Conservation (phyloP, 2,888 invertebrate genomes). For the Marasmarcha lunaedactyla region DNA sequence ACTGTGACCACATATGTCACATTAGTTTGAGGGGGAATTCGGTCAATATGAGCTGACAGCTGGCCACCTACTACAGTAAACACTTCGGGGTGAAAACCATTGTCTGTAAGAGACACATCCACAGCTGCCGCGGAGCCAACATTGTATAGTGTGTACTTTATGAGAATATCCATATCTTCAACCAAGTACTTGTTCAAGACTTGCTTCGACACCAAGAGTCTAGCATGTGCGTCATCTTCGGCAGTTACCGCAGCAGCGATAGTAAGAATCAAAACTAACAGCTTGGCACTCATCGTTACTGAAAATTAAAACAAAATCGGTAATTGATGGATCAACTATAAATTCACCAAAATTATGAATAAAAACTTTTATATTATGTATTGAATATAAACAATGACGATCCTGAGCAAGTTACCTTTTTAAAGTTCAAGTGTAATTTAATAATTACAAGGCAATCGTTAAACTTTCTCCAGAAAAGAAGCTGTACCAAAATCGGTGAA, state of each 20-base stretch:
- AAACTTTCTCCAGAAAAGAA: too few species aligned
- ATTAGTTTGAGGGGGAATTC: slow-evolving; percentile 93
- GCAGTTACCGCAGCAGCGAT: slow-evolving; percentile 57
- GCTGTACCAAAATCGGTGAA: too few species aligned
- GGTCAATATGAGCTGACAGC: slow-evolving; percentile 83
- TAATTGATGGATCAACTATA: slow-evolving; percentile 13
- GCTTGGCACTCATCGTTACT: slow-evolving; percentile 53
- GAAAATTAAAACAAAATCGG: too few species aligned
- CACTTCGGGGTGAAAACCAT: slow-evolving; percentile 91
- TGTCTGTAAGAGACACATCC: slow-evolving; percentile 88
- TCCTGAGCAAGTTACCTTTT: too few species aligned
- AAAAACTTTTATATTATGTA: too few species aligned
- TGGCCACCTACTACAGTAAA: slow-evolving; percentile 93
- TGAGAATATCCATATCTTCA: slow-evolving; percentile 94
- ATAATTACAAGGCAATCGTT: too few species aligned
- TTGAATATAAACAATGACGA: too few species aligned
- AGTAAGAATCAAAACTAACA: slow-evolving; percentile 52
- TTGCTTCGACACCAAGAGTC: slow-evolving; percentile 91
- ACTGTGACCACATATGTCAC: slow-evolving; percentile 94
- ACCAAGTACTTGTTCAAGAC: slow-evolving; percentile 96
- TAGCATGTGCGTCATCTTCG: slow-evolving; percentile 81
- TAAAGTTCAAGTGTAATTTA: too few species aligned
- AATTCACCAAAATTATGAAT: too few species aligned
- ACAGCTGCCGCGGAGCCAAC: slow-evolving; percentile 92
- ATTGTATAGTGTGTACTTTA: slow-evolving; percentile 95